These are phyloP conservation scores for Lymantria dispar DNA, from an alignment of 2,888 invertebrate genomes.

Conservation along the genomic window DNA sequence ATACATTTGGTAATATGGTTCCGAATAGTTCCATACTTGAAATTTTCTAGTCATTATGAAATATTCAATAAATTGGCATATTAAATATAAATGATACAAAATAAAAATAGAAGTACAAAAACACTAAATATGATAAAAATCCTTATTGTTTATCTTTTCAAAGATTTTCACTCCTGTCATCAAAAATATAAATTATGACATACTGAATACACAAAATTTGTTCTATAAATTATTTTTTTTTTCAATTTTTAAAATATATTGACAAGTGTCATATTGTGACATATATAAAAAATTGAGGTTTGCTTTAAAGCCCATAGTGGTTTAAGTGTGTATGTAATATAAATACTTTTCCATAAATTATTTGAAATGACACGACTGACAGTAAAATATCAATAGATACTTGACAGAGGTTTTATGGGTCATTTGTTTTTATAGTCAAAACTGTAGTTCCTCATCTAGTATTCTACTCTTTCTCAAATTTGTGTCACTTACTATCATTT, in stretches of 20 bases:
- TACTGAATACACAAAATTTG: constrained; percentile 62
- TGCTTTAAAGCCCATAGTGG: no score
- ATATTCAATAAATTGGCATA: constrained; percentile 41
- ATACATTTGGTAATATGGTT: constrained; percentile 78
- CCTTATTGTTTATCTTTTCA: constrained; percentile 60
- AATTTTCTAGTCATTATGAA: constrained; percentile 77
- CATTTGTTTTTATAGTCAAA: no score
- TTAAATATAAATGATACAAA: constrained; percentile 63
- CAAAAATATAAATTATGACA: constrained; percentile 66
- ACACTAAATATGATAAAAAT: constrained; percentile 54
- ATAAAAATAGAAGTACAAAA: constrained; percentile 52
- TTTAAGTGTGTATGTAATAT: no score
- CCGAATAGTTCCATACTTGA: constrained; percentile 80
- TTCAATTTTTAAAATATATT: constrained; percentile 60
- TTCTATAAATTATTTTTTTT: constrained; percentile 45
- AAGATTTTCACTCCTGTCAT: constrained; percentile 70
- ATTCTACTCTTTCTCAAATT: no score
- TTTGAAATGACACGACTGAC: no score
- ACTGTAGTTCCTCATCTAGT: no score
- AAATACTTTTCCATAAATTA: no score
- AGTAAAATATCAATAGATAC: no score
- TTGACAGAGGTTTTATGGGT: no score
- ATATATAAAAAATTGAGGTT: no score
- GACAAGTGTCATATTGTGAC: constrained; percentile 22
- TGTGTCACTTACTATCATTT: no score